Percentiles rank a stretch among this genome's conserved stretches.
Conservation (phyloP, 2,113 vertebrate genomes). For the Poecilia latipinna region DNA sequence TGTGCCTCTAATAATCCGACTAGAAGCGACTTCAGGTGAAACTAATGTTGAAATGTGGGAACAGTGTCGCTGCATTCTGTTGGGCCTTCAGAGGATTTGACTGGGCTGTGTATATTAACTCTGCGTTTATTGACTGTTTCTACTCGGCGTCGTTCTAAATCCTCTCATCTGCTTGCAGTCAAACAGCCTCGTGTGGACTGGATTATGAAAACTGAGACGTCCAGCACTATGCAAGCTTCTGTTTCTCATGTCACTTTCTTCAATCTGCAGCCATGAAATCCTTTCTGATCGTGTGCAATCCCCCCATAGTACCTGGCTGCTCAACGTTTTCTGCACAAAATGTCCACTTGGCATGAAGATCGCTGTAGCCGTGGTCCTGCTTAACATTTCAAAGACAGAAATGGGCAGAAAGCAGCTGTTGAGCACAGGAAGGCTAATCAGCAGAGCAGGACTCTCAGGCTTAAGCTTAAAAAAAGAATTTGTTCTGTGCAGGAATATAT, state of each 20-base stretch:
- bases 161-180: constrained; percentile 27
- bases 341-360: constrained; percentile 59
- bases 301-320: constrained; percentile 61
- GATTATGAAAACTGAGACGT: constrained; percentile 39
- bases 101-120: neutral
- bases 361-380: constrained; percentile 42
- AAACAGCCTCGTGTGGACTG: constrained; percentile 35
- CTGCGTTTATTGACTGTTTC: constrained; percentile 22
- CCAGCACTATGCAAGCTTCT: constrained; percentile 44
- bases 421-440: constrained; percentile 62
- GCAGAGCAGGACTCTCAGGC: constrained; percentile 61
- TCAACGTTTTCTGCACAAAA: constrained; percentile 58
- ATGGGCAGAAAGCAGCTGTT: constrained; percentile 66
- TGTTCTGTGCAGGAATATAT: constrained; percentile 52
- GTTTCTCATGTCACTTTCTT: constrained; percentile 64
- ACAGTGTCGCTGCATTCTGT: neutral
- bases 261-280: constrained; percentile 63
- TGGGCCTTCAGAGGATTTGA: neutral
- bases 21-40: neutral
- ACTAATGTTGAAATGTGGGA: neutral
- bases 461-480: constrained; percentile 60
- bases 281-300: constrained; percentile 68
- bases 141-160: constrained; percentile 23
- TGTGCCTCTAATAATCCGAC: neutral
- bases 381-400: constrained; percentile 63